Evolutionary conservation across 2,113 vertebrate genomes (phyloP), one percentile per base, ranked within the genome.

Genomic region (Sitta europaea): DNA sequence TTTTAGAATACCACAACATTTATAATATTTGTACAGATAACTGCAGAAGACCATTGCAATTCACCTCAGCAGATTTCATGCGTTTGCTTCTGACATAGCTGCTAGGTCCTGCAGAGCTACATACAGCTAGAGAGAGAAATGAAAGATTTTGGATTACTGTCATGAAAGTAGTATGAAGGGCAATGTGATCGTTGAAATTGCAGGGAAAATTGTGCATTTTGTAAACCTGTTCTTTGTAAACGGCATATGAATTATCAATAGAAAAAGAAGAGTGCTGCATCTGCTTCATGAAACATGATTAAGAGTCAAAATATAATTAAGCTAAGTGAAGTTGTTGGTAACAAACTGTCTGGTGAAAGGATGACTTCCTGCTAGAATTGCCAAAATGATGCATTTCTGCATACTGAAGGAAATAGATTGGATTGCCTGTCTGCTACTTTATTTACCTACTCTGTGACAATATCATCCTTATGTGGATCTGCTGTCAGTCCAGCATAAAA

Each of bases 301-400:
- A 70, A 90, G 38, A 88, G 74, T 65, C 33, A 95, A 89, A 91
- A 90, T 58, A 84, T 84, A 88, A 94, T 92, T 96, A 92, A 92
- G 70, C 55, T 82, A 95, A 95, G 45, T 86, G 45, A 48, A 58
- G 29, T 36, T 93, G 50, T 65, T 84, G 80, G 68, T 74, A 96
- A 53, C 33, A 80, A 85, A 73, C 42, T 83, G 36, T 78, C 66
- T 90, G 82, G 58, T 75, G 78, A 82, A 95, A 85, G 54, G 35
- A 79, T 88, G 31, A 66, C 50, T 95, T 94, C 42, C 70, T 87
- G 33, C 65, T 90, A 29, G 54, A 86, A 66, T n/a, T 94, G 55
- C 43, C 59, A 86, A 66, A 94, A 86, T 28, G 4, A 80, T 63
- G 55, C 50, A 80, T 33, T 90, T 91, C 54, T 83, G 35, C 55